Conservation (phyloP, 2,113 vertebrate genomes). For the Dasyornis broadbenti region DNA sequence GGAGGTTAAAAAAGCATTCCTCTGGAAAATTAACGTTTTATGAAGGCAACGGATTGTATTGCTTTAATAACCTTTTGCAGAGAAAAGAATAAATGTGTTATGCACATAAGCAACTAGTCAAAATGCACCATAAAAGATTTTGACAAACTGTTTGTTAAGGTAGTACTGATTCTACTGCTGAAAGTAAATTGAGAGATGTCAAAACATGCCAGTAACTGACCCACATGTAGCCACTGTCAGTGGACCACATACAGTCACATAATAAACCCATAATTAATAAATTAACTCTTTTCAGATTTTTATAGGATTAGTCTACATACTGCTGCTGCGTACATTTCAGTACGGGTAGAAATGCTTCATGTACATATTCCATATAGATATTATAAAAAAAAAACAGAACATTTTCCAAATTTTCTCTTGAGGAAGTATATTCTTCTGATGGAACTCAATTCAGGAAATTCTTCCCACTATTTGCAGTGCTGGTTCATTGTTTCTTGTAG, state of each 20-base stretch:
- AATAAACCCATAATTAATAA: too few relatives aligned
- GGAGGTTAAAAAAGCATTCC: neutral
- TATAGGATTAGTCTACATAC: too few relatives aligned
- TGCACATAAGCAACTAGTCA: neutral
- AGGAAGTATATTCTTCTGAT: neutral
- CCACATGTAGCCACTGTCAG: neutral
- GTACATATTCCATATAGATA: neutral
- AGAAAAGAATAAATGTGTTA: neutral
- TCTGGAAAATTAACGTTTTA: neutral
- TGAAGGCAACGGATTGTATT: neutral
- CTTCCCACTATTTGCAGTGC: neutral
- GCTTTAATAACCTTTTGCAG: neutral
- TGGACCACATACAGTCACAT: too few relatives aligned
- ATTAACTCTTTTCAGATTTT: too few relatives aligned
- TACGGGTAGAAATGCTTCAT: neutral
- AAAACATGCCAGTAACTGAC: neutral
- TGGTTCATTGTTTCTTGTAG: neutral
- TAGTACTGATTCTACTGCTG: neutral
- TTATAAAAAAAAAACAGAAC: neutral
- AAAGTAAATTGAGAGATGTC: neutral
- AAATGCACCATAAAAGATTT: neutral
- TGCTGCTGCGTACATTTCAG: neutral
- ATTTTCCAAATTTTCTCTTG: neutral
- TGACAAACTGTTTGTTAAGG: neutral
- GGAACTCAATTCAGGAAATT: neutral